phyloP scores from a whole-genome alignment of 2,797 vertebrate species.

The Danio choprae region DNA sequence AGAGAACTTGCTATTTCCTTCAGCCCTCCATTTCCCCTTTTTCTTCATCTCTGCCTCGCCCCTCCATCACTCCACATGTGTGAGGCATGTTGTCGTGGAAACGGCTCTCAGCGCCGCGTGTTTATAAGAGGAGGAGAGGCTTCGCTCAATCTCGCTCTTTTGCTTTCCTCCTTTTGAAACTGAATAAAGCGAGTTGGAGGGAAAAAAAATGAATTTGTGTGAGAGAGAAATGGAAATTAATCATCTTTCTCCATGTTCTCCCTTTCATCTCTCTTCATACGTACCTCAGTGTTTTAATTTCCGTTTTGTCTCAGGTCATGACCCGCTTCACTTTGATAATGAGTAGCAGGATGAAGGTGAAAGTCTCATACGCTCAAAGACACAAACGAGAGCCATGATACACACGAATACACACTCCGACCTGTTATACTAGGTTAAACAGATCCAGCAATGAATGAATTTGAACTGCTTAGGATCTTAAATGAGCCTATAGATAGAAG shows the following conservation, averaged over 20 bases:
- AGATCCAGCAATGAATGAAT: conserved; percentile 65
- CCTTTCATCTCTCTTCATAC: conserved; percentile 71
- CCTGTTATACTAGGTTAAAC: conserved; percentile 62
- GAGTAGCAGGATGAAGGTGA: conserved; percentile 30
- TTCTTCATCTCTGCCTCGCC: conserved; percentile 17
- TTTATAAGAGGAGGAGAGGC: conserved; percentile 74
- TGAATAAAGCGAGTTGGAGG: conserved; percentile 57
- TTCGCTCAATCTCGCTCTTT: conserved; percentile 66
- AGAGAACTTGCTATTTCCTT: conserved; percentile 15
- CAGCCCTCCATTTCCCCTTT: conserved; percentile 20
- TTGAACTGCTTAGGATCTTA: not conserved
- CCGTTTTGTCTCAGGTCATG: conserved; percentile 71
- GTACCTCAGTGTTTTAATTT: conserved; percentile 69
- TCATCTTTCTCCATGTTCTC: conserved; percentile 71
- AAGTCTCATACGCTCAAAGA: conserved; percentile 7
- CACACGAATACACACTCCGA: conserved; percentile 34
- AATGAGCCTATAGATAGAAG: not conserved
- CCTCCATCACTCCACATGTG: conserved; percentile 65
- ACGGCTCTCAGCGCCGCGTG: conserved; percentile 70
- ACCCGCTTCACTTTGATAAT: conserved; percentile 53
- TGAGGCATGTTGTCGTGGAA: conserved; percentile 80
- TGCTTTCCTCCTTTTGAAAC: conserved; percentile 67
- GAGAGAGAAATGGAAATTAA: conserved; percentile 62
- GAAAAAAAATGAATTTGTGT: conserved; percentile 46
- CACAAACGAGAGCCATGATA: not conserved